Evolutionary conservation across 2,888 invertebrate genomes (phyloP), one percentile per base, ranked within the genome.

Genomic region (Euzophera pinguis): DNA sequence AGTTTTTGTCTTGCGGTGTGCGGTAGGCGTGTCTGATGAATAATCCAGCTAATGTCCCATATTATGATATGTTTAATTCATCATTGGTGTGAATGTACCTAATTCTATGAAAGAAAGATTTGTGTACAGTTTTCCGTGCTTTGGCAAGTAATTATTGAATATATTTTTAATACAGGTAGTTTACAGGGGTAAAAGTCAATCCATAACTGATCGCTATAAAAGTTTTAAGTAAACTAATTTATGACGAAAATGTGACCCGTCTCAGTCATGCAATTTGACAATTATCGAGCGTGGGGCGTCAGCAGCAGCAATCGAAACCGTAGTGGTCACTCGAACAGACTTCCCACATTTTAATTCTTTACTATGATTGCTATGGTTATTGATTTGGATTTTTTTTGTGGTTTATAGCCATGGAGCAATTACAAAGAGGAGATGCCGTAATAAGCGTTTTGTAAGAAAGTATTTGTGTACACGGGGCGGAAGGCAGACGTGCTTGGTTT

Each of bases 1-100:
- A 72, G 78, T 84, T 86, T 86, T 83, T 84, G 76, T 81, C 74
- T 78, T 71, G 65, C 68, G 65, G 69, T 67, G 67, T 60, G 61
- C 58, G 61, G 58, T 65, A 70, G 80, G 78, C 77, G 82, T 69
- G 67, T 64, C 67, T 59, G 56, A 60, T 62, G 54, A 61, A 61
- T 70, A 71, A 72, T 71, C 64, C 59, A 65, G 60, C 62, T 69
- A 69, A 73, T 69, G 66, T 63, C 63, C 63, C 62, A 49, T 47
- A 47, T 55, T 50, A 53, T 48, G 51, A 32, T 50, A 43, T 43
- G 22, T 47, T 53, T 51, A 38, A 41, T 41, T 50, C 39, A 39
- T 50, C 29, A 50, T 14, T 16, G 27, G n/a, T 42, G 32, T 14
- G 29, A 13, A 43, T 9, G n/a, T 22, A 43, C 12, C 42, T n/a